Percentiles rank a stretch among this genome's conserved stretches.
These are phyloP conservation scores for Lysandra bellargus DNA, from an alignment of 2,888 invertebrate genomes.

Conservation along the genomic window DNA sequence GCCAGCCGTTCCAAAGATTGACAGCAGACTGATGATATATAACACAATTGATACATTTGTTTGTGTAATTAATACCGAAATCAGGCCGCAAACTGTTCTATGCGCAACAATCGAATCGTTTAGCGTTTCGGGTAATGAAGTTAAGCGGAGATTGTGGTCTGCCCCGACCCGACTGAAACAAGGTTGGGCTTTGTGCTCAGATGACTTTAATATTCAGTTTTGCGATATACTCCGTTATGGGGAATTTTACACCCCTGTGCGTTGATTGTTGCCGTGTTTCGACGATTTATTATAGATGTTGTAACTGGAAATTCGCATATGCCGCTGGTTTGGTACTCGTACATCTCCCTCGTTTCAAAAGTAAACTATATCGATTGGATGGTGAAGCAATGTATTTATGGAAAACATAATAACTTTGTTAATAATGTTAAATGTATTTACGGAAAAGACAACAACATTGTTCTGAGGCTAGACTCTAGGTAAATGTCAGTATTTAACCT, in stretches of 20 bases:
- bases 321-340: too few relatives aligned
- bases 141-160: slow-evolving; percentile 72
- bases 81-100: slow-evolving; percentile 23
- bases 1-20: background rate
- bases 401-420: too few relatives aligned
- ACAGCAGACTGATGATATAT: background rate
- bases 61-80: slow-evolving; percentile 19
- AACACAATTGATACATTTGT: slow-evolving; percentile 18
- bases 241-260: background rate
- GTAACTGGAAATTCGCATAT: background rate
- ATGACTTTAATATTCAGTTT: slow-evolving; percentile 40
- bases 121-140: slow-evolving; percentile 77
- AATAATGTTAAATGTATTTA: too few relatives aligned
- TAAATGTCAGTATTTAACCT: too few relatives aligned
- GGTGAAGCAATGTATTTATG: too few relatives aligned
- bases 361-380: too few relatives aligned
- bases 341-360: too few relatives aligned
- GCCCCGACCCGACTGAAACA: slow-evolving; percentile 53
- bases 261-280: slow-evolving; percentile 26
- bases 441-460: too few relatives aligned
- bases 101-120: slow-evolving; percentile 53
- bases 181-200: slow-evolving; percentile 48
- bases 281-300: background rate
- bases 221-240: slow-evolving; percentile 24
- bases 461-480: too few relatives aligned